Percentiles rank a stretch among this genome's conserved stretches.
phyloP scores from a whole-genome alignment of 2,113 vertebrate species.

The Aepyceros melampus region DNA sequence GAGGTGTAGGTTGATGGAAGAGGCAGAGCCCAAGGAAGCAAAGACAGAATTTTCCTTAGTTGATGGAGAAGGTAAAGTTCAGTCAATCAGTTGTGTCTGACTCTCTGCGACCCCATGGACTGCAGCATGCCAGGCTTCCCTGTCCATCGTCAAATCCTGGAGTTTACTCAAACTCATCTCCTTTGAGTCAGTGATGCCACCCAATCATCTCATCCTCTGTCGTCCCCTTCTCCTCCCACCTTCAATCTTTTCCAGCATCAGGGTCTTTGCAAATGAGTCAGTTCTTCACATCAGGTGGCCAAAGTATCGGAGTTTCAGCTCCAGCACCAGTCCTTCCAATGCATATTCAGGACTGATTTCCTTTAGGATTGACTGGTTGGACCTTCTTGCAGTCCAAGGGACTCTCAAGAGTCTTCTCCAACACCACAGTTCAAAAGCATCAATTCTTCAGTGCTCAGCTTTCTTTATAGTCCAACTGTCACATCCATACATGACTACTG shows the following conservation, averaged over 20 bases:
- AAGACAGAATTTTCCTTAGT: neutral
- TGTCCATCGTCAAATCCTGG: neutral
- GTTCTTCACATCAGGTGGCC: neutral
- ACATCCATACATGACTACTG: neutral
- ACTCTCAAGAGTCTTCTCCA: no score
- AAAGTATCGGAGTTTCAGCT: neutral
- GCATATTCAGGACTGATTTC: neutral
- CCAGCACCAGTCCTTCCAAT: neutral
- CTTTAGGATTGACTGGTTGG: neutral
- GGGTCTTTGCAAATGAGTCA: neutral
- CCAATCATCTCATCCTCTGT: neutral
- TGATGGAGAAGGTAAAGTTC: neutral
- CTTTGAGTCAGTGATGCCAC: neutral
- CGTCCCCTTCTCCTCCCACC: fast-evolving
- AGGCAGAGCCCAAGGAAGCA: neutral
- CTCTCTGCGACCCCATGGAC: neutral
- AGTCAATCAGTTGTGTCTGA: neutral
- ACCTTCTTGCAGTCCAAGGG: neutral
- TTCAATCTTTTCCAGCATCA: neutral
- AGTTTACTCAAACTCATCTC: neutral
- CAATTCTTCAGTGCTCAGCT: neutral
- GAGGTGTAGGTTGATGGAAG: no score
- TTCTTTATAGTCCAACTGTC: neutral
- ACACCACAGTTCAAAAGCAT: neutral
- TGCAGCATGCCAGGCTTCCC: neutral